phyloP scores from a whole-genome alignment of 2,888 invertebrate species.

The Mamestra brassicae region DNA sequence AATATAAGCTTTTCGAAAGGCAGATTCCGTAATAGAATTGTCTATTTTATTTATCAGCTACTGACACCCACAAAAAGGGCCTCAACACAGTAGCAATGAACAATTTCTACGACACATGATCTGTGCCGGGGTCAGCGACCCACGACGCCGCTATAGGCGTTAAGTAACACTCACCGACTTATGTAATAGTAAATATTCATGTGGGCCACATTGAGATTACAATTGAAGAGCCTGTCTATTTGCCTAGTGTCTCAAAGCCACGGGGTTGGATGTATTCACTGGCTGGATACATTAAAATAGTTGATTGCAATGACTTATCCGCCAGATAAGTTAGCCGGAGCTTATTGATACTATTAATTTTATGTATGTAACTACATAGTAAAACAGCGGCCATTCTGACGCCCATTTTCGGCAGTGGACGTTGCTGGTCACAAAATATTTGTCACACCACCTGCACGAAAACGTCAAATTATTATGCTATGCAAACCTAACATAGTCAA shows the following conservation, averaged over 20 bases:
- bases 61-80: conserved; percentile 18
- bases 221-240: not conserved
- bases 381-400: too few species aligned
- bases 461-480: too few species aligned
- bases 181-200: conserved; percentile 30
- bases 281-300: not conserved
- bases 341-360: too few species aligned
- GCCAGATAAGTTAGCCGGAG: too few species aligned
- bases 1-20: not conserved
- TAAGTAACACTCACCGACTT: conserved; percentile 36
- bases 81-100: conserved; percentile 10
- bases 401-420: too few species aligned
- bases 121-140: conserved; percentile 35
- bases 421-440: too few species aligned
- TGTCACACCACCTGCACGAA: too few species aligned
- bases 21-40: not conserved
- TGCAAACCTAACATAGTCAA: too few species aligned
- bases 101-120: conserved; percentile 16
- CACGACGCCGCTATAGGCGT: conserved; percentile 11
- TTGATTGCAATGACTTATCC: not conserved
- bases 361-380: too few species aligned
- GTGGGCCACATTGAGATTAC: not conserved
- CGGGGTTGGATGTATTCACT: not conserved
- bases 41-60: not conserved
- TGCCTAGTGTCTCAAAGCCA: not conserved